Percentiles rank a stretch among this genome's conserved stretches.
Conservation (phyloP, 2,888 invertebrate species). For the Lithophane leautieri region DNA sequence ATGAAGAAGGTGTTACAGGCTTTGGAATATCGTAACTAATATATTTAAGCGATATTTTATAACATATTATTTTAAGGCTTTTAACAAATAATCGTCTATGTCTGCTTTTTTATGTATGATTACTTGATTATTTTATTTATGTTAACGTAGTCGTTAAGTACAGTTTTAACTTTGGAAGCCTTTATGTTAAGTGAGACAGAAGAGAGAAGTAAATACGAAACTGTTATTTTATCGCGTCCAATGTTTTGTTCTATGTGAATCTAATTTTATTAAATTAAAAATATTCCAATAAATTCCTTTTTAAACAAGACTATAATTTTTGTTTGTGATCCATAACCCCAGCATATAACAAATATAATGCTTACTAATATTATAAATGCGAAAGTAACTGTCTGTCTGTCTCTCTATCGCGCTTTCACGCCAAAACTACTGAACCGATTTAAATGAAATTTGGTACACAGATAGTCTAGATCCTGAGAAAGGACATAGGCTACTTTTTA, state of each 20-base stretch:
- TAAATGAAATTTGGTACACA: too few relatives aligned
- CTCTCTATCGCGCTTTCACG: too few relatives aligned
- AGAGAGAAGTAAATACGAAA: slow-evolving; percentile 14
- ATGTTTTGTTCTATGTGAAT: slow-evolving; percentile 31
- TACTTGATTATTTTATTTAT: slow-evolving; percentile 30
- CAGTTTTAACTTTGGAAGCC: slow-evolving; percentile 54
- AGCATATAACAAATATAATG: neutral
- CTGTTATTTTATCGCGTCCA: slow-evolving; percentile 47
- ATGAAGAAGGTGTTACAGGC: slow-evolving; percentile 81
- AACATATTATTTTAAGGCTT: slow-evolving; percentile 30
- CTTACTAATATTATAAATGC: too few relatives aligned
- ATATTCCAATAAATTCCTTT: slow-evolving; percentile 48
- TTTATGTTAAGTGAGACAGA: slow-evolving; percentile 52
- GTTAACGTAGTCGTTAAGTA: slow-evolving; percentile 49
- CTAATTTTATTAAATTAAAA: slow-evolving; percentile 23
- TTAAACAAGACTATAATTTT: neutral
- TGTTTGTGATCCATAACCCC: neutral
- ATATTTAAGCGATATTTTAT: slow-evolving; percentile 46
- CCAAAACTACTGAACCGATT: too few relatives aligned
- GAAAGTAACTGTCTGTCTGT: too few relatives aligned
- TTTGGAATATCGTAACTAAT: slow-evolving; percentile 74
- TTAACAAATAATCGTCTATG: slow-evolving; percentile 24
- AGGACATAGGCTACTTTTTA: too few relatives aligned
- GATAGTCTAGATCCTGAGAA: too few relatives aligned
- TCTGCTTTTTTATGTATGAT: slow-evolving; percentile 38